phyloP scores from a whole-genome alignment of 2,113 vertebrate genomes.

The Ascaphus truei region DNA sequence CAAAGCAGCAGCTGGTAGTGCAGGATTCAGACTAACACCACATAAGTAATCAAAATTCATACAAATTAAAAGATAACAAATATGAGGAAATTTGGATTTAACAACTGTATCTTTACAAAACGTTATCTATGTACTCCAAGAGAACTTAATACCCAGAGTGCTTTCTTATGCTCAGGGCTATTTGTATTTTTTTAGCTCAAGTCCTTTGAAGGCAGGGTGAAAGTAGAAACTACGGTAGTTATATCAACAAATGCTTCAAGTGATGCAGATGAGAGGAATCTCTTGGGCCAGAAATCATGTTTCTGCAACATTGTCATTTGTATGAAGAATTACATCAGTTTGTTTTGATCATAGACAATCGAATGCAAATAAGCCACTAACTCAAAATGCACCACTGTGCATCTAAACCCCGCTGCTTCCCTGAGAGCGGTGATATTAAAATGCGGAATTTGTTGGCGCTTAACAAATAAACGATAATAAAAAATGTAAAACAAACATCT shows the following conservation, averaged over 20 bases:
- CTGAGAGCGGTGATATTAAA: too few relatives aligned
- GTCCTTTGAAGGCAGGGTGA: background rate
- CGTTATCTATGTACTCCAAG: background rate
- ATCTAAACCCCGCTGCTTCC: too few relatives aligned
- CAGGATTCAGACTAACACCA: too few relatives aligned
- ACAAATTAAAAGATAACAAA: constrained; percentile 8
- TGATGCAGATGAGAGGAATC: background rate
- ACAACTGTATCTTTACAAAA: background rate
- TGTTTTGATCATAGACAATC: too few relatives aligned
- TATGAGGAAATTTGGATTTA: background rate
- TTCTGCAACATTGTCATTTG: too few relatives aligned
- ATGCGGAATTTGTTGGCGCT: too few relatives aligned
- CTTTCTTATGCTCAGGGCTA: background rate
- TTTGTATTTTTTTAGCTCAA: constrained; percentile 1
- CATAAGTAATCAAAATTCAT: too few relatives aligned
- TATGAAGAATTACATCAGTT: too few relatives aligned
- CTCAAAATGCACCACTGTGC: background rate
- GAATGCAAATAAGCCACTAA: background rate
- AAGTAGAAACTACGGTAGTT: background rate
- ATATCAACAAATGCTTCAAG: background rate
- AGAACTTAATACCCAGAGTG: background rate
- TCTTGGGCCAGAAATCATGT: background rate
- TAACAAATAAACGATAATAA: too few relatives aligned
- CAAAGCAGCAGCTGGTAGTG: too few relatives aligned
- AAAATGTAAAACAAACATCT: background rate